Percentiles rank a stretch among this genome's conserved stretches.
These are phyloP conservation scores for Zapus hudsonius DNA, from an alignment of 2,113 vertebrate genomes.

Conservation along the genomic window DNA sequence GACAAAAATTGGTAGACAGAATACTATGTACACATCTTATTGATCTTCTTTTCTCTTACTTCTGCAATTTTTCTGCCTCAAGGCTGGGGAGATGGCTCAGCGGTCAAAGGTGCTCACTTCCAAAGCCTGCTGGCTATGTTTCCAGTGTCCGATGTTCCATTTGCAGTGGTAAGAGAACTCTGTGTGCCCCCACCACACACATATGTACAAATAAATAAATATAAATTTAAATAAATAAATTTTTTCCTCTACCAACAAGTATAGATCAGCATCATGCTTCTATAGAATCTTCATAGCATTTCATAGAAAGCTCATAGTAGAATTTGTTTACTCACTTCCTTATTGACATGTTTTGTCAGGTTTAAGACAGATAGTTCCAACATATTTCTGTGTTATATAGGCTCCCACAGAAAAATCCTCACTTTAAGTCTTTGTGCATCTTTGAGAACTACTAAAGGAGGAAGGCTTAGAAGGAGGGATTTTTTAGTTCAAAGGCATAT, in stretches of 20 bases:
- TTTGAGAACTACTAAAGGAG: neutral
- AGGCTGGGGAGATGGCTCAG: no score
- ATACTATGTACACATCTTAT: neutral
- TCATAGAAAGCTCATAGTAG: neutral
- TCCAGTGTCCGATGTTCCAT: no score
- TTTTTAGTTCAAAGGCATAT: neutral
- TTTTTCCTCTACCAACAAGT: neutral
- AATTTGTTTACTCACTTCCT: neutral
- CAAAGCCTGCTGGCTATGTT: no score
- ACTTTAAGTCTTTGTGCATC: neutral
- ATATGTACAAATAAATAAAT: no score
- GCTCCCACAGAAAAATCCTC: neutral
- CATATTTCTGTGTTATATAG: neutral
- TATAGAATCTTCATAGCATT: neutral
- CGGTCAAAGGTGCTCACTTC: no score
- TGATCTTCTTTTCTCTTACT: no score
- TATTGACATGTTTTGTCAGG: neutral
- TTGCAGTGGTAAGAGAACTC: no score
- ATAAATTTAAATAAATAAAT: neutral
- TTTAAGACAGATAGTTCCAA: neutral
- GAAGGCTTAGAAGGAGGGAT: neutral
- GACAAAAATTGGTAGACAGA: neutral
- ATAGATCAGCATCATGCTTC: neutral
- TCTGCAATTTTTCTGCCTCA: no score
- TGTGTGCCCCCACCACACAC: no score